Evolutionary conservation across 2,113 vertebrate species (phyloP), one percentile per base, ranked within the genome.

Genomic region (Nothoprocta pentlandii): DNA sequence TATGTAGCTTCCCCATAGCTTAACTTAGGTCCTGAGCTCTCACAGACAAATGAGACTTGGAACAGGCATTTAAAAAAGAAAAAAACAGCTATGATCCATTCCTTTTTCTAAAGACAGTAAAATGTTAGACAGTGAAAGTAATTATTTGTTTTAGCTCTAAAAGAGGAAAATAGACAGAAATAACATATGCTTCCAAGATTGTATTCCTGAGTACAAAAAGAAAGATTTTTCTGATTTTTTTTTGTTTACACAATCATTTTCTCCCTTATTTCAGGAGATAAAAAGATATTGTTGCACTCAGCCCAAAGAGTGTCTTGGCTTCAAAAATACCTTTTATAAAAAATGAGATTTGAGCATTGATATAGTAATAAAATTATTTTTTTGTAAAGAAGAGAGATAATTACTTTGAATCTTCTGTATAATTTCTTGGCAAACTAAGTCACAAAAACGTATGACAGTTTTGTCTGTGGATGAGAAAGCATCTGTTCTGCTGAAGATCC

Each of bases 401-500:
- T 96, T 85, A 66, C 5, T 84, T 76, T 61, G 67, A 59, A 75
- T 75, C 64, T 36, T 90, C 66, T 82, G 8, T 75, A 61, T 87
- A 78, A 47, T 89, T 74, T 92, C 80, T 96, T 95, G 94, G 76
- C 82, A 94, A 92, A 78, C 74, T 82, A 41, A 80, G 80, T 90
- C 71, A 79, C 42, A 92, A 90, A 88, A 90, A 90, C 63, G 71
- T 91, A 59, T 85, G 91, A 54, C 76, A 95, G 81, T 88, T 86
- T 95, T 94, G 85, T 82, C 51, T 79, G 84, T 97, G 94, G 81
- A 71, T 84, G 73, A 47, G 92, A 94, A 97, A 96, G 95, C 96
- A 97, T 97, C 96, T 96, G 89, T 94, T 96, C 87, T 71, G 46
- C 36, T 85, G 66, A 54, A 75, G 68, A 68, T 95, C 92, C 96